Evolutionary conservation across 2,113 vertebrate genomes (phyloP).

Genomic region (Girardinichthys multiradiatus): DNA sequence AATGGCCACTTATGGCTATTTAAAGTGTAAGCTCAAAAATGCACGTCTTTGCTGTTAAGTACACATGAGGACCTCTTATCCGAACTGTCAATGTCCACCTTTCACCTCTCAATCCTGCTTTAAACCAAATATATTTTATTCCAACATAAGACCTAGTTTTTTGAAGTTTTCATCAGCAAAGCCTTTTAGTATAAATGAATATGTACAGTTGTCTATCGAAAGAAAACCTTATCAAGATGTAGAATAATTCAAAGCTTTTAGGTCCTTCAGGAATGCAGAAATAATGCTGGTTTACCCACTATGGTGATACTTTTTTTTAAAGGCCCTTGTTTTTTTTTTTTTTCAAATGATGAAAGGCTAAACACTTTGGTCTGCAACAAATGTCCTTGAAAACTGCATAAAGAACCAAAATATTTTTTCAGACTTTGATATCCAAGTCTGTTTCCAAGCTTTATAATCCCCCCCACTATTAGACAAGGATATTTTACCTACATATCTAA

Average conservation of each 20-base stretch:
- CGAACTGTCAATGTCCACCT: conserved; percentile 37
- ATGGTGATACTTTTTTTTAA: conserved; percentile 30
- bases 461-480: conserved; percentile 32
- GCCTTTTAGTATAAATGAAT: conserved; percentile 23
- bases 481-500: conserved; percentile 17
- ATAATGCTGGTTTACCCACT: conserved; percentile 59
- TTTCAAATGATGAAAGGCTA: conserved; percentile 35
- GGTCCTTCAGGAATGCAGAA: conserved; percentile 41
- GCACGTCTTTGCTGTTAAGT: conserved; percentile 37
- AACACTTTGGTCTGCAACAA: conserved; percentile 13
- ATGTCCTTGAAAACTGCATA: conserved; percentile 18
- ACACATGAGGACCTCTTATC: conserved; percentile 34
- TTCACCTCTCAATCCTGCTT: conserved; percentile 3
- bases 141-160: conserved; percentile 57
- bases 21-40: conserved; percentile 48
- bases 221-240: conserved; percentile 17
- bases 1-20: conserved; percentile 61
- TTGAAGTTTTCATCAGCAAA: conserved; percentile 44
- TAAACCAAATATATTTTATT: not conserved
- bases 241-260: conserved; percentile 37
- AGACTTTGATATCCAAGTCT: conserved; percentile 15
- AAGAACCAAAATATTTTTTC: conserved; percentile 24
- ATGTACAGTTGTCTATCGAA: conserved; percentile 28
- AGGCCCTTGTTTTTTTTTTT: conserved; percentile 31
- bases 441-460: conserved; percentile 21